Conservation (phyloP, 2,113 vertebrate species). For the Leiothrix lutea region DNA sequence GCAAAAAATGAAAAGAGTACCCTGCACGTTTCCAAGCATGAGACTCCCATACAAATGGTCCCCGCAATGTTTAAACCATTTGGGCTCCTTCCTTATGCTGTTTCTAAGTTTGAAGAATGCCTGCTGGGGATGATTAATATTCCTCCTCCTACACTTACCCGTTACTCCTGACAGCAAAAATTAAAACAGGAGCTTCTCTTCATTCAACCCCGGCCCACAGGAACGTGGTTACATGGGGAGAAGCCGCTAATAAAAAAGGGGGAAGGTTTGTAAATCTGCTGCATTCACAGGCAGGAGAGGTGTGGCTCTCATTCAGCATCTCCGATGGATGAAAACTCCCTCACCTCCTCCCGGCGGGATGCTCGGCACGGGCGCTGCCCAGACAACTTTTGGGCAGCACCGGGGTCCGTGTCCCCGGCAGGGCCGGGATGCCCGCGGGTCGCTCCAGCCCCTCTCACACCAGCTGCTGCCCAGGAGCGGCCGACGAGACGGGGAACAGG, state of each 20-base stretch:
- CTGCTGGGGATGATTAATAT: slow-evolving; percentile 55
- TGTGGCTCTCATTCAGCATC: slow-evolving; percentile 45
- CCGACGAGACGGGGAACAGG: not conserved
- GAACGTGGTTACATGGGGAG: slow-evolving; percentile 6
- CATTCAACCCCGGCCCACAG: slow-evolving; percentile 44
- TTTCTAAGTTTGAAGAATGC: slow-evolving; percentile 47
- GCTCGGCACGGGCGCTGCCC: not conserved
- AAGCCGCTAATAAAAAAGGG: not conserved
- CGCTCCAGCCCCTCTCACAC: not conserved
- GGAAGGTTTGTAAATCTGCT: slow-evolving; percentile 2
- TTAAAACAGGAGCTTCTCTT: slow-evolving; percentile 55
- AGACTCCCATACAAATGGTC: slow-evolving; percentile 56
- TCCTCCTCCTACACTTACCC: slow-evolving; percentile 46
- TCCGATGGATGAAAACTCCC: not conserved
- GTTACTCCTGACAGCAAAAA: slow-evolving; percentile 61
- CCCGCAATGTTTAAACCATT: slow-evolving; percentile 36
- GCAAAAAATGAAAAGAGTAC: not conserved
- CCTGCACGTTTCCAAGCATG: slow-evolving; percentile 36
- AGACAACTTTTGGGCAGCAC: no score
- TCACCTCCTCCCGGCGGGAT: not conserved
- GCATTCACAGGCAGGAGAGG: not conserved
- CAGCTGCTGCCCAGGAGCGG: slow-evolving; percentile 49
- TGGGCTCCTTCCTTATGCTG: slow-evolving; percentile 57
- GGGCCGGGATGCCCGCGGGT: not conserved
- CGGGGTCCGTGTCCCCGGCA: not conserved